Base-by-base conservation (phyloP, 2,888 invertebrate genomes). In the Ophion ventricosus region DNA sequence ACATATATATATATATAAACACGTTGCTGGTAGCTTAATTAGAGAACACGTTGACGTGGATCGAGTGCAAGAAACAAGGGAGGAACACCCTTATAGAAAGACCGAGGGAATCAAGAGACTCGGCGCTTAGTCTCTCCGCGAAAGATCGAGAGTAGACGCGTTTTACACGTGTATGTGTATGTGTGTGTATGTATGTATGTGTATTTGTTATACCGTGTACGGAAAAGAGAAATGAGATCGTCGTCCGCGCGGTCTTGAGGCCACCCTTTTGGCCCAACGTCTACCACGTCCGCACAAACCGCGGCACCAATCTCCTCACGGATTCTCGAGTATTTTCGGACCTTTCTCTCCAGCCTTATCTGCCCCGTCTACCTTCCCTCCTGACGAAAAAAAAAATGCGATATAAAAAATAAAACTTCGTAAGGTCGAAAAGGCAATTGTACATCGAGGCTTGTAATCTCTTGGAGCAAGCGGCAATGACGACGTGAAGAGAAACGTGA, bases 151-250 rank as follows among this genome's bases (percentile, higher is more conserved):
- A 43, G 73, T 11, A 29, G 54, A n/a, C 56, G 26, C n/a, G 26
- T 17, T 14, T 14, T 11, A 23, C 3, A 23, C 17, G 54, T 20
- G 67, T 5, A 10, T 14, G 57, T 20, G 61, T 25, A 4, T 2
- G 61, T 11, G 25, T 10, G 59, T 25, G 25, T 49, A 2, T 49
- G 63, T 17, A 8, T 35, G 14, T 57, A 20, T 29, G 10, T 29
- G 11, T 61, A 7, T 35, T 1, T 20, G 67, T n/a, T 10, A 4
- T 25, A 20, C 17, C 26, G 54, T 40, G 64, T 66, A 61, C 8
- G n/a, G 70, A 23, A 49, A 78, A 80, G 76, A 76, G 61, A 83
- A 83, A 83, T 77, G 80, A 63, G 76, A 83, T 40, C 49, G 76
- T 66, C 70, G 66, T 63, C 43, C 35, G 59, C 17, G 64, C 17